Conservation (phyloP, 2,113 vertebrate genomes). For the Larimichthys crocea region DNA sequence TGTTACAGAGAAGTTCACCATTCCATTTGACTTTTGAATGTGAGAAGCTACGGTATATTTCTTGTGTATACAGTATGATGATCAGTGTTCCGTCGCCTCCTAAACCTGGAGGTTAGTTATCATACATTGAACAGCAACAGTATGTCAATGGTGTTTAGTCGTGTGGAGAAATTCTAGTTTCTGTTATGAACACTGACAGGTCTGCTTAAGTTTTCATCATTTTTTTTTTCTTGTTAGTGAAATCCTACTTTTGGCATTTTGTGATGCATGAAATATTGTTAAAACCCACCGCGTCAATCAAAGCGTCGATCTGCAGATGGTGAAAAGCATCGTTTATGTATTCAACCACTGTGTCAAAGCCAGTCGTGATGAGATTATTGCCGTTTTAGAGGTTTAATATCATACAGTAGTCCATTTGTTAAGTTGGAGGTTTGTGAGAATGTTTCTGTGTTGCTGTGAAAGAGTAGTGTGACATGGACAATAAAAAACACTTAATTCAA, state of each 20-base stretch:
- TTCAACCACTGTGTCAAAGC: constrained; percentile 43
- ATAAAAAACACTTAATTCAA: constrained; percentile 59
- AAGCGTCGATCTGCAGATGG: constrained; percentile 33
- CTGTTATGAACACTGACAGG: constrained; percentile 27
- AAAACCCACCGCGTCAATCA: constrained; percentile 28
- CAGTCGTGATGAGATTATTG: constrained; percentile 28
- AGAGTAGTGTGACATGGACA: constrained; percentile 59
- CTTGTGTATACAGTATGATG: constrained; percentile 57
- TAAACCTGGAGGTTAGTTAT: constrained; percentile 27
- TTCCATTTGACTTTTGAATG: constrained; percentile 82
- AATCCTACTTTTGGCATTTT: constrained; percentile 48
- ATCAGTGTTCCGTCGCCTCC: constrained; percentile 16
- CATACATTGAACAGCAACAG: constrained; percentile 22
- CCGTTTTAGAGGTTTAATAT: constrained; percentile 60
- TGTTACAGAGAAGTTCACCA: constrained; percentile 75
- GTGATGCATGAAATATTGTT: constrained; percentile 64
- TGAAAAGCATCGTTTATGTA: constrained; percentile 38
- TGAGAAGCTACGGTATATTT: constrained; percentile 57
- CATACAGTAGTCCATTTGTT: constrained; percentile 56
- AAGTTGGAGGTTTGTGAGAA: constrained; percentile 49
- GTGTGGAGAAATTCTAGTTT: constrained; percentile 17
- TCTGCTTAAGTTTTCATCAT: constrained; percentile 2
- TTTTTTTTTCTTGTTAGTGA: constrained; percentile 17
- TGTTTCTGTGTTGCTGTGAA: constrained; percentile 75
- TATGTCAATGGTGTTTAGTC: constrained; percentile 22